Percentiles rank a stretch among this genome's conserved stretches.
phyloP scores from a whole-genome alignment of 2,888 invertebrate genomes.

The Cheilosia soror region DNA sequence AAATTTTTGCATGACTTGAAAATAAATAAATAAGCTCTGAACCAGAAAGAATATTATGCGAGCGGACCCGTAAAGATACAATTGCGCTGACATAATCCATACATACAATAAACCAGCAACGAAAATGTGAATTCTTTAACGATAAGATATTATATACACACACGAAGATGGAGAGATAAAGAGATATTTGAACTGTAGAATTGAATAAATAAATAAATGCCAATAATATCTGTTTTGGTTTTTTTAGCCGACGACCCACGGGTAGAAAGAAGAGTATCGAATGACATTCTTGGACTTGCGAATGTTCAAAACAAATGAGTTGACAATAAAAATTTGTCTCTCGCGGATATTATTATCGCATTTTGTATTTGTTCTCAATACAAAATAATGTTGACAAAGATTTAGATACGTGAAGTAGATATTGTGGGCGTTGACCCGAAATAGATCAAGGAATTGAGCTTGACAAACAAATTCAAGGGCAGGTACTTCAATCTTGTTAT shows the following conservation, averaged over 20 bases:
- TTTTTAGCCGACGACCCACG: constrained; percentile 19
- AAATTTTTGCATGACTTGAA: constrained; percentile 44
- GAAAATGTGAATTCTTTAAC: constrained; percentile 31
- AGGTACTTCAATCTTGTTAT: too few relatives aligned
- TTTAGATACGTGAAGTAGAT: constrained; percentile 9
- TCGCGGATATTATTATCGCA: constrained; percentile 14
- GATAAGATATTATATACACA: constrained; percentile 7
- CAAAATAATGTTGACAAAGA: constrained; percentile 2
- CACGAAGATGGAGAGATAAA: neutral
- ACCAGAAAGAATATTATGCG: constrained; percentile 35
- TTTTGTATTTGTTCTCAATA: neutral
- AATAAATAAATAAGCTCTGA: constrained; percentile 36
- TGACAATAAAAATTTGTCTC: constrained; percentile 49
- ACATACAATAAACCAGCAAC: constrained; percentile 32
- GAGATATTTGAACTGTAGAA: constrained; percentile 40
- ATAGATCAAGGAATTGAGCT: neutral
- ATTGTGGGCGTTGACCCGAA: neutral
- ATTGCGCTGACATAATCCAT: constrained; percentile 65
- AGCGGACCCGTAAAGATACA: constrained; percentile 34
- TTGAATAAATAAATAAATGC: constrained; percentile 64
- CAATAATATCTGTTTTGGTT: constrained; percentile 57
- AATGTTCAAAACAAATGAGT: constrained; percentile 42
- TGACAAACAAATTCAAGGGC: too few relatives aligned
- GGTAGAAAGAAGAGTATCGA: constrained; percentile 33
- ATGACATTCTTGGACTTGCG: constrained; percentile 43